Percentiles rank a stretch among this genome's conserved stretches.
Conservation (phyloP, 2,888 invertebrate species). For the Trachelus troglodyta region DNA sequence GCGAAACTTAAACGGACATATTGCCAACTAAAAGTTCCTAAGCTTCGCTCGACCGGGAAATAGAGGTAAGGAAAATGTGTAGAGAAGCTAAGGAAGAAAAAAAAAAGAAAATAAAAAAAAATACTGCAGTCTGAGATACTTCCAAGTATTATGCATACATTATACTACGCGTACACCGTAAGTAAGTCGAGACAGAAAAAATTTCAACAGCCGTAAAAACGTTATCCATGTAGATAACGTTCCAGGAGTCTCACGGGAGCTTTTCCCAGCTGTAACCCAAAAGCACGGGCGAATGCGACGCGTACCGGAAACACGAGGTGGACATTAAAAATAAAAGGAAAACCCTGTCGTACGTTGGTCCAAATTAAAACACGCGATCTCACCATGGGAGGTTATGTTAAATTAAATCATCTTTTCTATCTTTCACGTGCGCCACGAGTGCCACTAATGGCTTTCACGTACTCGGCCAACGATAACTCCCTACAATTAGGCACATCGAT, state of each 20-base stretch:
- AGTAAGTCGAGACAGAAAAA: background rate
- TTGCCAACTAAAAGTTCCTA: background rate
- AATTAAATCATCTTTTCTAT: background rate
- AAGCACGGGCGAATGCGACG: background rate
- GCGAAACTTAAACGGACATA: background rate
- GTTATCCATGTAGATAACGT: background rate
- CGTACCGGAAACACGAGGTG: background rate
- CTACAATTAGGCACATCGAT: background rate
- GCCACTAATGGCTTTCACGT: background rate
- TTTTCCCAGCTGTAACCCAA: background rate
- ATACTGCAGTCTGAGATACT: background rate
- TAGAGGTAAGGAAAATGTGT: background rate
- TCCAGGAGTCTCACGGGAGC: background rate
- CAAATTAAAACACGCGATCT: background rate
- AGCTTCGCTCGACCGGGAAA: background rate
- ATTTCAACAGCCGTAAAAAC: background rate
- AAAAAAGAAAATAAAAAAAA: too few species aligned
- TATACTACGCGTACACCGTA: background rate
- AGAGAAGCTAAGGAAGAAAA: background rate
- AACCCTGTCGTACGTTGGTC: background rate
- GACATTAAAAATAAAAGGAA: slow-evolving; percentile 5
- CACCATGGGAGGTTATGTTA: background rate
- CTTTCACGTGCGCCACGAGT: background rate
- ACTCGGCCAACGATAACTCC: background rate
- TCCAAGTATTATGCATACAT: background rate